These are phyloP conservation scores for Turritopsis rubra DNA, from an alignment of 30 jellyfish, hydroid and myxozoan genomes.

Conservation along the genomic window DNA sequence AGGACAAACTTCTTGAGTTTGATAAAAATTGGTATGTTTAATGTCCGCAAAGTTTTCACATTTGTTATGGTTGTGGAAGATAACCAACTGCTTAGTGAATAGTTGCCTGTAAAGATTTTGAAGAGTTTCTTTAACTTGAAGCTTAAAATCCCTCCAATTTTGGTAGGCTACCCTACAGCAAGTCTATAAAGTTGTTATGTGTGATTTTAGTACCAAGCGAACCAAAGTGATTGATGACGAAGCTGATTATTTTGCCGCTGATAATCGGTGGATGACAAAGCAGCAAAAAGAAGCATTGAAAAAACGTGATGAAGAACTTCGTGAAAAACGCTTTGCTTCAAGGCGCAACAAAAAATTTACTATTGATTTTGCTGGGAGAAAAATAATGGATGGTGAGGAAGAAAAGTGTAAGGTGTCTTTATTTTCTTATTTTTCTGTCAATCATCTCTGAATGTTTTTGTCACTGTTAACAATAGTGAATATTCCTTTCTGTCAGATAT, in stretches of 20 bases:
- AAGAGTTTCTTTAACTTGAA: no score
- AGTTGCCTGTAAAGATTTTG: no score
- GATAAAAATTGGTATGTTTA: slow-evolving; percentile 66
- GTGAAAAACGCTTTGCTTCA: slow-evolving; percentile 57
- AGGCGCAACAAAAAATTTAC: slow-evolving; percentile 53
- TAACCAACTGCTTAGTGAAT: no score
- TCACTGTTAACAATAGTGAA: neutral
- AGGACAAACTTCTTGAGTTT: slow-evolving; percentile 58
- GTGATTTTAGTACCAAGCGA: slow-evolving; percentile 78
- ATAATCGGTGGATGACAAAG: slow-evolving; percentile 85
- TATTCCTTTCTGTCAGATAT: neutral
- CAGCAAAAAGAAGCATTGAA: slow-evolving; percentile 54
- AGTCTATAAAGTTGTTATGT: no score
- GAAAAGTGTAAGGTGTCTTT: slow-evolving; percentile 30
- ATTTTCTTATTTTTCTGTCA: neutral
- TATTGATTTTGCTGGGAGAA: slow-evolving; percentile 87
- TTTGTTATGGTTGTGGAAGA: no score
- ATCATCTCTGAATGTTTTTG: neutral
- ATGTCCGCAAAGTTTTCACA: no score
- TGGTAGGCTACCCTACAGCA: no score
- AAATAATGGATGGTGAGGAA: slow-evolving; percentile 51
- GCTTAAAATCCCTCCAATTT: no score
- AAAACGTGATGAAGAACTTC: slow-evolving; percentile 56
- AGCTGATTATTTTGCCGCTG: slow-evolving; percentile 85
- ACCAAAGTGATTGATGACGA: slow-evolving; percentile 98